Evolutionary conservation across 35 echinoderm and acorn worm genomes (phyloP).

Genomic region (Lytechinus pictus): DNA sequence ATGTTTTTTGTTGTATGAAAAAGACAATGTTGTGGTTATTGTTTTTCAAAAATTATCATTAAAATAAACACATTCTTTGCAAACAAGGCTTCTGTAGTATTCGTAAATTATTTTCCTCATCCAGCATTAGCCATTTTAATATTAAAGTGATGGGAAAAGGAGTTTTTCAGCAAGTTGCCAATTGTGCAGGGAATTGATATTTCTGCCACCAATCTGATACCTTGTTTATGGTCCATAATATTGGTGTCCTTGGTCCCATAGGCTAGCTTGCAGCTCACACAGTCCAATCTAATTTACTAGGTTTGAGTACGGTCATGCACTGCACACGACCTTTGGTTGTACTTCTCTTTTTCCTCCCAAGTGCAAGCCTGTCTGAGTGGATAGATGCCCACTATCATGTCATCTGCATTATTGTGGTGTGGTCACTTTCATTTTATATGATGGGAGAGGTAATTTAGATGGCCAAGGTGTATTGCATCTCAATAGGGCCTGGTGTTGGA

Average conservation of each 20-base stretch:
- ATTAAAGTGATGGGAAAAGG: neutral
- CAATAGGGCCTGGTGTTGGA: neutral
- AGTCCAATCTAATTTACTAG: slow-evolving; percentile 37
- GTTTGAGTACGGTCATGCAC: slow-evolving; percentile 29
- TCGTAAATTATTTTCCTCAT: neutral
- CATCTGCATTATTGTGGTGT: no score
- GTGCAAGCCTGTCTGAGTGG: no score
- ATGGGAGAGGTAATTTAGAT: neutral
- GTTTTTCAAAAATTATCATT: no score
- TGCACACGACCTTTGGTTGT: slow-evolving; percentile 5
- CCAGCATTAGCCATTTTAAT: neutral
- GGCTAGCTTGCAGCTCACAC: neutral
- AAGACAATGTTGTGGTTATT: no score
- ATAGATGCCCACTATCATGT: neutral
- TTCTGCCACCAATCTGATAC: neutral
- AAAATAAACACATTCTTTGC: no score
- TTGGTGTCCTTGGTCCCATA: neutral
- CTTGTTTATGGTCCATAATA: slow-evolving; percentile 8
- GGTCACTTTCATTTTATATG: neutral
- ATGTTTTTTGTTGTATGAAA: no score
- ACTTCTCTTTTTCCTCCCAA: neutral
- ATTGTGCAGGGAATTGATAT: neutral
- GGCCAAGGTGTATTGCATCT: neutral
- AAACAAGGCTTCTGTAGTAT: no score
- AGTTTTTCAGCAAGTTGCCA: neutral